Evolutionary conservation across 2,888 invertebrate species (phyloP), one percentile per base, ranked within the genome.

Genomic region (Cephalotes varians): DNA sequence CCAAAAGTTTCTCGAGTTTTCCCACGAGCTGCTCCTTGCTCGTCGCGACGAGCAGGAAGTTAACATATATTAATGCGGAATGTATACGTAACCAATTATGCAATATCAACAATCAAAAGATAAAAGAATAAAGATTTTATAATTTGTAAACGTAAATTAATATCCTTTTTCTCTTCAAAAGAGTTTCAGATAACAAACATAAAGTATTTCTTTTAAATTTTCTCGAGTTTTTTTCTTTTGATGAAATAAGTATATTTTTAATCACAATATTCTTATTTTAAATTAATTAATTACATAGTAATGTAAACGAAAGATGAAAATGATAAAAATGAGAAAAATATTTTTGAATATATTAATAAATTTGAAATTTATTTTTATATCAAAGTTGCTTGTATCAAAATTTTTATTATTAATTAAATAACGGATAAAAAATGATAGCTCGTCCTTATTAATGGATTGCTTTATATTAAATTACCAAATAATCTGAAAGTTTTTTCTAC

Each of bases 1-100:
- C 82, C 73, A 31, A 81, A 81, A 85, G 69, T 88, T 87, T 84
- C 81, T 56, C 47, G 49, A 82, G 82, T 85, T 88, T 88, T 88
- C 85, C 83, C 82, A 44, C 77, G 84, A 56, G 65, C 56, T 60
- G 28, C 76, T 62, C 47, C 81, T 88, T 85, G 84, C 74, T 88
- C 85, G 81, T 76, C 77, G 34, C 72, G 31, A 56, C 47, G 74
- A 56, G 65, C 44, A 77, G 81, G 84, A 74, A 77, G 82, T 85
- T 85, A 81, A 69, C 74, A 67, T 74, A 60, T 58, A 74, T 69
- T 65, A 62, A 54, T 58, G 54, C 21, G 21, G 28, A 54, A 37
- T 18, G 60, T 54, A 84, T 49, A 81, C 18, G 82, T 54, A 37
- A 49, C 69, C 86, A 81, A 86, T 87, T 87, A 84, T 25, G 10